These are phyloP conservation scores for Notamacropus eugenii DNA, from an alignment of 2,797 vertebrate genomes.

Conservation along the genomic window DNA sequence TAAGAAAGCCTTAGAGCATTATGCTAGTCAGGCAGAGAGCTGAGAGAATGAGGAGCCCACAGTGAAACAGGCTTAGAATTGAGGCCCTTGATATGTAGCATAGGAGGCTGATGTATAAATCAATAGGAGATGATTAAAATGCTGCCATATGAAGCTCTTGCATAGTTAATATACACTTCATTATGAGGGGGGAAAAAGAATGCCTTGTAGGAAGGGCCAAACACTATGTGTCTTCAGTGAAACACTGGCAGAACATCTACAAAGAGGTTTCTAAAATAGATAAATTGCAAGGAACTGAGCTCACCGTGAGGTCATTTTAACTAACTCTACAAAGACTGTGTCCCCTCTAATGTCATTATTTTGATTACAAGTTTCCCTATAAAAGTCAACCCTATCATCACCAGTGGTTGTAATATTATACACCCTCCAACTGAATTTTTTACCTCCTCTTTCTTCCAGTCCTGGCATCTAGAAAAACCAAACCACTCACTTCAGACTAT, in stretches of 20 bases:
- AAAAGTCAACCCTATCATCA: background rate
- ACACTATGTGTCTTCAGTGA: background rate
- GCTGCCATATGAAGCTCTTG: conserved; percentile 77
- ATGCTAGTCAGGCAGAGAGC: conserved; percentile 80
- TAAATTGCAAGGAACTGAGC: conserved; percentile 25
- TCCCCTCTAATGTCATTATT: conserved; percentile 34
- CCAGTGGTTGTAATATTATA: background rate
- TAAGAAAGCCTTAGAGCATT: conserved; percentile 71
- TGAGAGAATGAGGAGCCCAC: conserved; percentile 69
- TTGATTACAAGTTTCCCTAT: conserved; percentile 46
- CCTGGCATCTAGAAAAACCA: conserved; percentile 36
- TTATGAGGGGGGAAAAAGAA: conserved; percentile 62
- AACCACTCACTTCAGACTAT: background rate
- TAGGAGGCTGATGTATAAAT: conserved; percentile 82
- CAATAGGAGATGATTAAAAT: conserved; percentile 84
- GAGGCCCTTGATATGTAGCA: conserved; percentile 74
- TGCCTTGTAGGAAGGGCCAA: conserved; percentile 47
- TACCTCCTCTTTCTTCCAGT: conserved; percentile 10
- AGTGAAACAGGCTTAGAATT: conserved; percentile 76
- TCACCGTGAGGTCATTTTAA: conserved; percentile 21
- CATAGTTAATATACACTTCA: conserved; percentile 80
- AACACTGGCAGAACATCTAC: background rate
- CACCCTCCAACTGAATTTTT: conserved; percentile 24
- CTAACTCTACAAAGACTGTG: conserved; percentile 44
- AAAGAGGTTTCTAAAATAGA: conserved; percentile 9